These are phyloP conservation scores for Liparis tanakae DNA, from an alignment of 2,797 vertebrate genomes.

Conservation along the genomic window DNA sequence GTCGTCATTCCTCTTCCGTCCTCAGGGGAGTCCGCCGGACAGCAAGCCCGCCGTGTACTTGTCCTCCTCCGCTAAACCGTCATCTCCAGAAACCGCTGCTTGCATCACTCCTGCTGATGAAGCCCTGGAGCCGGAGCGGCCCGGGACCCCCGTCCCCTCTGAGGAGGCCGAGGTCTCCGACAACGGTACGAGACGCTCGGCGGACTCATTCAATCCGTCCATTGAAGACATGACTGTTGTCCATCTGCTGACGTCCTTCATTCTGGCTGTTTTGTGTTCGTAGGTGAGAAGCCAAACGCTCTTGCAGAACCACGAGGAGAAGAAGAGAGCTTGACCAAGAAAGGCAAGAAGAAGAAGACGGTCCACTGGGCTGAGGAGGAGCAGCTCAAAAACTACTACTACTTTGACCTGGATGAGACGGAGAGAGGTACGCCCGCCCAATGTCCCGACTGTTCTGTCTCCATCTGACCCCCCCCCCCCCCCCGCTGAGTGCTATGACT, in stretches of 20 bases:
- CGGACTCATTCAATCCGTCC: no score
- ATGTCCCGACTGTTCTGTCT: not conserved
- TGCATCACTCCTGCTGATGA: slow-evolving; percentile 77
- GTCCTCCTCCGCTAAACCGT: slow-evolving; percentile 81
- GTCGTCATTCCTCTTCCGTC: not conserved
- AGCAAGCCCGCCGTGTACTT: slow-evolving; percentile 82
- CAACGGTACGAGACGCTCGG: slow-evolving; percentile 71
- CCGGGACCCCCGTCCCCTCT: slow-evolving; percentile 90
- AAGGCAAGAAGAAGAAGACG: slow-evolving; percentile 92
- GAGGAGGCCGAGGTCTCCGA: slow-evolving; percentile 91
- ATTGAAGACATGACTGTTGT: not conserved
- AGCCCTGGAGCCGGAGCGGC: slow-evolving; percentile 87
- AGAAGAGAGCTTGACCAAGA: slow-evolving; percentile 86
- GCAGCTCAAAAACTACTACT: slow-evolving; percentile 92
- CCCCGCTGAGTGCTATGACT: not conserved
- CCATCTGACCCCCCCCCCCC: no score
- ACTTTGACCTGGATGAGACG: slow-evolving; percentile 94
- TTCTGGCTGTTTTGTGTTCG: not conserved
- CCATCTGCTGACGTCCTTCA: not conserved
- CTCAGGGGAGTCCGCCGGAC: slow-evolving; percentile 90
- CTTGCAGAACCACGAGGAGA: slow-evolving; percentile 87
- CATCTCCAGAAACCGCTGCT: slow-evolving; percentile 85
- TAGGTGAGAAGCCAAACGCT: slow-evolving; percentile 80
- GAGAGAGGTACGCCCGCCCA: slow-evolving; percentile 85
- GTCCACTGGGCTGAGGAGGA: slow-evolving; percentile 94